A percentile compares a stretch with the other conserved stretches of the same genome.
Evolutionary conservation across 2,113 vertebrate genomes (phyloP).

Genomic region (Prochilodus magdalenae): DNA sequence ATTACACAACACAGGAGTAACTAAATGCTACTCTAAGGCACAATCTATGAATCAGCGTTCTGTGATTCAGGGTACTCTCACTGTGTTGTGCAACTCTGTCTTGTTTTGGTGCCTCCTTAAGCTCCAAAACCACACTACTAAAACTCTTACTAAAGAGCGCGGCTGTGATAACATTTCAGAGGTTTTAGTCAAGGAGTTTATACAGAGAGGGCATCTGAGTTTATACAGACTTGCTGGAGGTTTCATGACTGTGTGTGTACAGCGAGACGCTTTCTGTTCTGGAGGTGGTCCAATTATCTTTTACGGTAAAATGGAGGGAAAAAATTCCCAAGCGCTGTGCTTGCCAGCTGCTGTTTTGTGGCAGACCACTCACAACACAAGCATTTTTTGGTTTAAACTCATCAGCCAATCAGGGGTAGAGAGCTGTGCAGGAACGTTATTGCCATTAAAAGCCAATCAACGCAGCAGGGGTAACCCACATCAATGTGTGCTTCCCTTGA

Average conservation of each 20-base stretch:
- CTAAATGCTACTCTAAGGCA: slow-evolving; percentile 30
- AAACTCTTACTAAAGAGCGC: slow-evolving; percentile 16
- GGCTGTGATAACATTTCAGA: slow-evolving; percentile 5
- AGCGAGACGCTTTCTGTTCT: slow-evolving; percentile 22
- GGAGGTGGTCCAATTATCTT: slow-evolving; percentile 45
- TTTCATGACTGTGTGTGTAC: slow-evolving; percentile 20
- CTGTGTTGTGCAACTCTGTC: slow-evolving; percentile 9
- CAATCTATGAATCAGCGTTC: slow-evolving; percentile 38
- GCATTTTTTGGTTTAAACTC: slow-evolving; percentile 60
- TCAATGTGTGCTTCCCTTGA: slow-evolving; percentile 41
- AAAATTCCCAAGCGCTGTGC: slow-evolving; percentile 34
- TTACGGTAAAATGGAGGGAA: slow-evolving; percentile 50
- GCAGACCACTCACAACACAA: slow-evolving; percentile 52
- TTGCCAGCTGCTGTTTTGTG: slow-evolving; percentile 52
- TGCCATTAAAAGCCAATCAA: slow-evolving; percentile 52
- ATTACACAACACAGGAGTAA: slow-evolving; percentile 20
- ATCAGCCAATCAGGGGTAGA: slow-evolving; percentile 51
- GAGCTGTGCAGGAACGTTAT: slow-evolving; percentile 40
- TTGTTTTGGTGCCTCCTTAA: not conserved
- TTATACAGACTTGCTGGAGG: slow-evolving; percentile 13
- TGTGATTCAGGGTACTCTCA: slow-evolving; percentile 42
- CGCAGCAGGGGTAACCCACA: slow-evolving; percentile 46
- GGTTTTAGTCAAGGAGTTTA: not conserved
- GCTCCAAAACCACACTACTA: slow-evolving; percentile 6
- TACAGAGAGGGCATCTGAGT: not conserved